These are phyloP conservation scores for Probosciger aterrimus DNA, from an alignment of 2,113 vertebrate species.

Conservation along the genomic window DNA sequence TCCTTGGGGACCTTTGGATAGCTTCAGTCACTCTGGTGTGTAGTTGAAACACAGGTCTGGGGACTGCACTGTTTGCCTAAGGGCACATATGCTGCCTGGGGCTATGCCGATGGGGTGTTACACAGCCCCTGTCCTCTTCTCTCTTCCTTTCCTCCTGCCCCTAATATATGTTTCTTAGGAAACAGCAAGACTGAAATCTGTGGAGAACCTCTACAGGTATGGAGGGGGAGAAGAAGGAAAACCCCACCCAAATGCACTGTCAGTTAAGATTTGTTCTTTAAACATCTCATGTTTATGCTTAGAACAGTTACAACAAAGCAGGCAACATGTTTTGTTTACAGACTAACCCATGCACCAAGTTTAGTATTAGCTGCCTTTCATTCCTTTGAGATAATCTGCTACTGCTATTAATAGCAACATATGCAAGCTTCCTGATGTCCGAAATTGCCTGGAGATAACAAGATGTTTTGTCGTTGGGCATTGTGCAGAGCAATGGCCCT, in stretches of 20 bases:
- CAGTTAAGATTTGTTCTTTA: neutral
- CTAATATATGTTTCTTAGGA: neutral
- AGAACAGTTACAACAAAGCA: neutral
- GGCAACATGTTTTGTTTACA: neutral
- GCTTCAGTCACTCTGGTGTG: fast-evolving
- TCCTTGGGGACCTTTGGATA: neutral
- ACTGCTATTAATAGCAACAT: constrained; percentile 17
- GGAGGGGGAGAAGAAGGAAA: neutral
- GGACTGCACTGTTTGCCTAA: neutral
- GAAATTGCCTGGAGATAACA: neutral
- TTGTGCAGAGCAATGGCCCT: neutral
- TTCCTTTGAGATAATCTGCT: constrained; percentile 14
- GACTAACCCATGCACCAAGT: neutral
- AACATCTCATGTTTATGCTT: neutral
- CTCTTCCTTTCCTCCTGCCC: neutral
- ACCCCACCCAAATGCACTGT: neutral
- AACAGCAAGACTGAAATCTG: neutral
- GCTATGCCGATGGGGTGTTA: neutral
- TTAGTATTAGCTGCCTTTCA: constrained; percentile 17
- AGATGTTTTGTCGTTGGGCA: neutral
- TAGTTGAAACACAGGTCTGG: fast-evolving
- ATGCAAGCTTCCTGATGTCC: neutral
- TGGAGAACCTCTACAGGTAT: neutral
- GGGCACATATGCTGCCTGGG: neutral
- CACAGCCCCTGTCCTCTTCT: neutral